A percentile compares a stretch with the other conserved stretches of the same genome.
These are phyloP conservation scores for Andrena bicolor DNA, from an alignment of 2,888 invertebrate genomes.

Conservation along the genomic window DNA sequence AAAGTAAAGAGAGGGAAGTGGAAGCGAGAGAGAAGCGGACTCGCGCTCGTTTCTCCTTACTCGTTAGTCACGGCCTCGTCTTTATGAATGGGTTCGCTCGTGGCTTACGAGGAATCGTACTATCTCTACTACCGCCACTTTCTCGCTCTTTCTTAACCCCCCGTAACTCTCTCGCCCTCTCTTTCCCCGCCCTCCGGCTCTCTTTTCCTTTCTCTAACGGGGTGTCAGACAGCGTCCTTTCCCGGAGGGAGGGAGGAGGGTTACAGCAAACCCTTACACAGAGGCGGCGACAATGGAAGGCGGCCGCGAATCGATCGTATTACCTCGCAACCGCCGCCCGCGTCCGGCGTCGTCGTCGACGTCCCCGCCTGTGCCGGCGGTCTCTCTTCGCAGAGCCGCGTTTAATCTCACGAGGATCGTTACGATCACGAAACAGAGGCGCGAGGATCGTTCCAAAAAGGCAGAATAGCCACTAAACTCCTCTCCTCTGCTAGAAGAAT, in stretches of 20 bases:
- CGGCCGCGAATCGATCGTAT: constrained; percentile 74
- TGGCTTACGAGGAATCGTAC: constrained; percentile 79
- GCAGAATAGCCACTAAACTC: not conserved
- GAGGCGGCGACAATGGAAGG: constrained; percentile 73
- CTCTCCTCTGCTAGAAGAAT: not conserved
- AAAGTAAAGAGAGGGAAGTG: constrained; percentile 44
- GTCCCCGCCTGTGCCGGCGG: constrained; percentile 42
- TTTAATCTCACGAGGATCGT: constrained; percentile 25
- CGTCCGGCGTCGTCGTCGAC: constrained; percentile 65
- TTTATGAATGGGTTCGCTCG: constrained; percentile 82
- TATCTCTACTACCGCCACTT: constrained; percentile 75
- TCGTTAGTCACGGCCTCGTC: constrained; percentile 81
- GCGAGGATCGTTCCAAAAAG: not conserved
- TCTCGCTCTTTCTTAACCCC: constrained; percentile 66
- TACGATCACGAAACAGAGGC: not conserved
- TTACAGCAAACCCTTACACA: constrained; percentile 67
- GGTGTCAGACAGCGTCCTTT: constrained; percentile 69
- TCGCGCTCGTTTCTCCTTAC: constrained; percentile 76
- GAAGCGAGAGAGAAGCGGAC: constrained; percentile 44
- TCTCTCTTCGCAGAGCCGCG: constrained; percentile 54
- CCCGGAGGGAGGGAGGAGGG: constrained; percentile 50
- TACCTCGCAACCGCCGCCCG: constrained; percentile 65
- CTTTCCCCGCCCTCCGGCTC: constrained; percentile 41
- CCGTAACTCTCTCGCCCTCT: constrained; percentile 40
- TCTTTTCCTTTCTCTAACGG: constrained; percentile 63